Conservation (phyloP, 2,113 vertebrate species). For the Hucho hucho region DNA sequence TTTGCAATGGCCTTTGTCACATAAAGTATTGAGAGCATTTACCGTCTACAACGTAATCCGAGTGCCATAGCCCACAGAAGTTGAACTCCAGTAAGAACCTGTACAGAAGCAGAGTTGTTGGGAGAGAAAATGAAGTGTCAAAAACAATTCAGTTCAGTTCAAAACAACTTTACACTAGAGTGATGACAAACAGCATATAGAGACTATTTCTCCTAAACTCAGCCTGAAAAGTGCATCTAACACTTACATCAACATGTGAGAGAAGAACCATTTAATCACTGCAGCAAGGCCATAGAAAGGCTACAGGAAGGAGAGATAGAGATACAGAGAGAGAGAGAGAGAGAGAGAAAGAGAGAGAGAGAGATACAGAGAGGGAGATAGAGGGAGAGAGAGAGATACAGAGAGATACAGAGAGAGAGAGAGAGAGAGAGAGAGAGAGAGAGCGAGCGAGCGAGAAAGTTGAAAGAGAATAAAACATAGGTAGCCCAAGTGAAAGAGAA, state of each 20-base stretch:
- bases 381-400: background rate
- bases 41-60: slow-evolving; percentile 85
- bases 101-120: slow-evolving; percentile 19
- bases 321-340: slow-evolving; percentile 13
- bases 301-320: slow-evolving; percentile 60
- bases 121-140: slow-evolving; percentile 33
- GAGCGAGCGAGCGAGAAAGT: background rate
- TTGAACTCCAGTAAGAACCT: slow-evolving; percentile 93
- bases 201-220: background rate
- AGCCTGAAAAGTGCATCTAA: slow-evolving; percentile 22
- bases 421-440: background rate
- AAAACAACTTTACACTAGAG: too few species aligned
- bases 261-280: slow-evolving; percentile 82
- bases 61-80: slow-evolving; percentile 83
- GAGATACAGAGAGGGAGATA: background rate
- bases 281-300: slow-evolving; percentile 81
- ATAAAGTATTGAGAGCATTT: slow-evolving; percentile 32
- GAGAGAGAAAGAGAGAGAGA: too few species aligned
- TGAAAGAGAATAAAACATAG: background rate
- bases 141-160: background rate
- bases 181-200: background rate
- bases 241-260: slow-evolving; percentile 88
- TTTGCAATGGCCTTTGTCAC: background rate
- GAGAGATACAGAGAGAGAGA: background rate
- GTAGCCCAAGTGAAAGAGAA: background rate